These are phyloP conservation scores for Platygyra sinensis DNA, from an alignment of 64 coral and sea anemone species.

Conservation along the genomic window DNA sequence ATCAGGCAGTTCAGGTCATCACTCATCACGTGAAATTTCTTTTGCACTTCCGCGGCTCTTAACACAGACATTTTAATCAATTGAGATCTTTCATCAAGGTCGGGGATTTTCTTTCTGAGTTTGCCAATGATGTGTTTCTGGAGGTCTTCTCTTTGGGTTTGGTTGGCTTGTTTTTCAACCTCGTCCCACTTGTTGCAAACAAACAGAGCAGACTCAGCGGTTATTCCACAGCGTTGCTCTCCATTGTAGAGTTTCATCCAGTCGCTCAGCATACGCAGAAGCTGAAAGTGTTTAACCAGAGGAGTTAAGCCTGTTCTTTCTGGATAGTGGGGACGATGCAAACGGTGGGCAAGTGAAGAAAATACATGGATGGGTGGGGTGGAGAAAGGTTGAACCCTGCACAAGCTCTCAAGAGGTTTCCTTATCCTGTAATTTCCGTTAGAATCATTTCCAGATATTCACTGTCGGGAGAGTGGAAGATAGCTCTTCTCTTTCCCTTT, in stretches of 20 bases:
- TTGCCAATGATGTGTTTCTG: neutral
- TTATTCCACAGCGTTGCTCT: neutral
- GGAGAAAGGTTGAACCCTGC: no score
- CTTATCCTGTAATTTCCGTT: no score
- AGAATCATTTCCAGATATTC: no score
- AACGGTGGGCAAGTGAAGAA: no score
- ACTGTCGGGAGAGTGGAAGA: no score
- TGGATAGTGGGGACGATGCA: no score
- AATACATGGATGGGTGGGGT: no score
- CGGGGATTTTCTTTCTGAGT: neutral
- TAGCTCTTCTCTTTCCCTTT: no score
- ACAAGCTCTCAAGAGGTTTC: no score
- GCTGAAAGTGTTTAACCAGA: neutral
- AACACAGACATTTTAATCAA: neutral
- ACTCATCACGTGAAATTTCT: neutral
- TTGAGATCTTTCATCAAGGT: neutral
- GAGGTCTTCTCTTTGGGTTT: neutral
- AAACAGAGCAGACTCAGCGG: neutral
- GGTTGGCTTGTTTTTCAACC: neutral
- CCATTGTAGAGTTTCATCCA: neutral
- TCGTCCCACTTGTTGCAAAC: slow-evolving; percentile 4
- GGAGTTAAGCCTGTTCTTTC: no score
- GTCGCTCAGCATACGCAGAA: neutral
- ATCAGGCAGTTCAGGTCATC: neutral
- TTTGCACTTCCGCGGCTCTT: neutral